Base-by-base conservation (phyloP, 2,888 invertebrate species). In the Masnerella sp. region DNA sequence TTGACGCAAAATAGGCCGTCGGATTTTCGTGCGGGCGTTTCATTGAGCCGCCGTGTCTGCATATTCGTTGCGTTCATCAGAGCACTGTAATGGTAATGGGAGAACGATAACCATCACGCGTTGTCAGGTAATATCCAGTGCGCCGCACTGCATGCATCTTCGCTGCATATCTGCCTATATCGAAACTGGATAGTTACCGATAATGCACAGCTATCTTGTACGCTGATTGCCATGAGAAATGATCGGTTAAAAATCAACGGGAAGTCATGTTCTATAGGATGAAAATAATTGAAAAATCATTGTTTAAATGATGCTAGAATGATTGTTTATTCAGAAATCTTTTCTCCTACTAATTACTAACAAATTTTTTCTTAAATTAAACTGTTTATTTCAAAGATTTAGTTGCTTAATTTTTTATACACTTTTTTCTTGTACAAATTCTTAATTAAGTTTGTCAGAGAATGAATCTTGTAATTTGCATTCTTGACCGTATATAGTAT, bases 41-140 rank as follows among this genome's bases (percentile, higher is more conserved):
- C 54, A 59, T 65, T 68, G 68, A 62, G 58, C 49, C 25, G 14
- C 30, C 45, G 17, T 52, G 65, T 61, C 43, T 17, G 51, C 58
- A 59, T 64, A 69, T 69, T 69, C 59, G 69, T 74, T 74, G 36
- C 59, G 59, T 74, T 74, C 74, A 74, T 74, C 75, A 73, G 67
- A 65, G 42, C 52, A 54, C 61, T 62, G 72, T 74, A 73, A 77
- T 71, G 73, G 71, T 49, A 62, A 54, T 56, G 62, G 69, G 43
- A 22, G 12, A 40, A 38, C 49, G 73, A 78, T 78, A 74, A 75
- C 72, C 28, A 77, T 77, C 75, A 62, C 40, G 70, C 68, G 72
- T 76, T 78, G 75, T 77, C 77, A 69, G 62, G 68, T 78, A 76
- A 77, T 78, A 76, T 74, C 72, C 74, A 56, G 43, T 36, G 52